Conservation (phyloP, 2,797 vertebrate genomes). For the Coccyzus lansbergi region DNA sequence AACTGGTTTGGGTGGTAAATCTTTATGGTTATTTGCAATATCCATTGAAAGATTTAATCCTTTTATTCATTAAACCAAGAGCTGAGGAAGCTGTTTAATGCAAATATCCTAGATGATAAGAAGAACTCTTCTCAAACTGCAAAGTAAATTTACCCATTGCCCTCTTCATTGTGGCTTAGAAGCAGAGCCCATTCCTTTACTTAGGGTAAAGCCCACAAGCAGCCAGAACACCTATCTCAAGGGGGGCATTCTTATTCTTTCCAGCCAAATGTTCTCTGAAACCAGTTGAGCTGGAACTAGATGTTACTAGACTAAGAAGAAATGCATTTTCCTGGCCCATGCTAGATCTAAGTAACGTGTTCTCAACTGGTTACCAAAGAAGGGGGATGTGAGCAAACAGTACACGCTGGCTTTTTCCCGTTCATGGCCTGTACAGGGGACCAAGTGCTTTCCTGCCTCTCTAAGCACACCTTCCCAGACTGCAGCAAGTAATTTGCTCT, state of each 20-base stretch:
- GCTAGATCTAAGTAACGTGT: not conserved
- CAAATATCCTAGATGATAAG: not conserved
- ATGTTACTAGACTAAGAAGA: not conserved
- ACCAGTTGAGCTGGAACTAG: not conserved
- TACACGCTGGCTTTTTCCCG: not conserved
- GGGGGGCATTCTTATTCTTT: not conserved
- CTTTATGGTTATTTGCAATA: not conserved
- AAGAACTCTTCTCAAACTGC: not conserved
- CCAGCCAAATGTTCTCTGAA: not conserved
- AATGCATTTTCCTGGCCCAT: not conserved
- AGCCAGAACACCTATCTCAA: not conserved
- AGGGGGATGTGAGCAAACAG: not conserved
- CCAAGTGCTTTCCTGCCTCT: not conserved
- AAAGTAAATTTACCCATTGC: not conserved
- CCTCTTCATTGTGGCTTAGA: not conserved
- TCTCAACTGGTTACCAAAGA: not conserved
- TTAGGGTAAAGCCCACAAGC: not conserved
- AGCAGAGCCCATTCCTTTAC: not conserved
- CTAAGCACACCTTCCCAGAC: not conserved
- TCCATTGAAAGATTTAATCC: not conserved
- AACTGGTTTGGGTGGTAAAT: not conserved
- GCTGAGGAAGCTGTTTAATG: not conserved
- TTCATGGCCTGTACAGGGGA: not conserved
- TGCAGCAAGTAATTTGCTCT: not conserved
- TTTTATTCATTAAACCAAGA: not conserved